These are phyloP conservation scores for Seladonia tumulorum DNA, from an alignment of 2,888 invertebrate genomes.

Conservation along the genomic window DNA sequence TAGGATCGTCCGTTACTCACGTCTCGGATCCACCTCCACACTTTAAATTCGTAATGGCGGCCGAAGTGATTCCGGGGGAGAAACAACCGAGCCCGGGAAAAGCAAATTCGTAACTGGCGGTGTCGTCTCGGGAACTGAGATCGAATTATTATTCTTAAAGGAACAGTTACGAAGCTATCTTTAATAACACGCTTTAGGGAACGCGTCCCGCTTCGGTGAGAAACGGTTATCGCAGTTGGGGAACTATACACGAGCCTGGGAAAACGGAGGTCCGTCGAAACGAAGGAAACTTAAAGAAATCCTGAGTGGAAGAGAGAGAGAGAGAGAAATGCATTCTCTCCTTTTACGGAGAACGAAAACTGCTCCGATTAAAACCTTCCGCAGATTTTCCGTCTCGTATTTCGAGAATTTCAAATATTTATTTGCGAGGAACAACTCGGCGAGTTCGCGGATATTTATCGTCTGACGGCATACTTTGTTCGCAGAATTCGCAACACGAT, in stretches of 20 bases:
- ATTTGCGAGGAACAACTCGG: background rate
- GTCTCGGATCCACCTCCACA: slow-evolving; percentile 11
- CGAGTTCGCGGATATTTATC: background rate
- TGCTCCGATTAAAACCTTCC: background rate
- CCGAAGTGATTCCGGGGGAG: slow-evolving; percentile 18
- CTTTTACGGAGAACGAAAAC: background rate
- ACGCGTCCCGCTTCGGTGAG: background rate
- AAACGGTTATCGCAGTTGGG: background rate
- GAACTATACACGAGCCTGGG: background rate
- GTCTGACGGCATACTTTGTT: background rate
- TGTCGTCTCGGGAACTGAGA: slow-evolving; percentile 4
- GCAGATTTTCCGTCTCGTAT: background rate
- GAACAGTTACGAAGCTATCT: background rate
- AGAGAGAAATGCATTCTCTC: background rate
- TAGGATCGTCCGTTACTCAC: slow-evolving; percentile 39
- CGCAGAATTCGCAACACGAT: background rate
- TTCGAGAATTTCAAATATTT: background rate
- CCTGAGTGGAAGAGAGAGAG: background rate
- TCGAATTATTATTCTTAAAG: slow-evolving; percentile 2
- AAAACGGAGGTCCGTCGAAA: background rate
- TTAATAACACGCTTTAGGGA: slow-evolving; percentile 3
- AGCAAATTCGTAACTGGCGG: slow-evolving; percentile 5
- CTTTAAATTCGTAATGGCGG: slow-evolving; percentile 19
- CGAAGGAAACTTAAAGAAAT: background rate
- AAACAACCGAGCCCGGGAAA: background rate